Evolutionary conservation across 2,797 vertebrate species (phyloP), one percentile per base, ranked within the genome.

Genomic region (Typhlichthys eigenmanni): DNA sequence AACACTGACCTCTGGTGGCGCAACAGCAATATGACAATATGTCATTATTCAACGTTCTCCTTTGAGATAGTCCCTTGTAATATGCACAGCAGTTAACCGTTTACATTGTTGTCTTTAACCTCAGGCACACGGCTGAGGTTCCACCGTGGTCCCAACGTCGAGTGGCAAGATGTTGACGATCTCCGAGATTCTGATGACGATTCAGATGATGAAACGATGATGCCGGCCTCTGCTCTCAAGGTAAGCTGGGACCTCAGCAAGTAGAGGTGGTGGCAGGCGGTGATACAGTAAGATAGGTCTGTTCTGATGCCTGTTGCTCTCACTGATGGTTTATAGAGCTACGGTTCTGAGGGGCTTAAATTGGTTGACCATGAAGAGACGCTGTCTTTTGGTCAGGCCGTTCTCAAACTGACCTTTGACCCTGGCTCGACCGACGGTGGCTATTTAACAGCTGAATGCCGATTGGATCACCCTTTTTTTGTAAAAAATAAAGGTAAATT

Each of bases 341-440:
- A 93, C 65, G 98, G 96, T 75, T 93, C 93, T 48, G 94, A 96
- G 77, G 97, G 98, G 47, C 90, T 99, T 61, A 97, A 95, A 87
- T 78, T 99, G 81, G 91, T 99, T 79, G 95, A 91, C 77, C 95
- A 96, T 7, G 95, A 98, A 90, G 97, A 99, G 90, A 95, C 94
- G 0, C 50, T 96, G 66, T 99, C 96, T 74, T 96, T 94, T 87
- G 94, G 96, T 63, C 95, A 96, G 87, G 96, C 96, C 58, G 94
- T 96, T 68, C 92, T 98, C 72, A 98, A 99, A 80, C 84, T 99
- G 87, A 98, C 95, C 73, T 99, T 99, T 93, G 97, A 98, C 84
- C 95, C 95, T 13, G 96, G 96, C 85, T 98, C 94, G 80, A 85
- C 92, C 34, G 95, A 96, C 76, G 90, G 95, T 52, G 93, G 95